These are phyloP conservation scores for Odontomyia ornata DNA, from an alignment of 2,888 invertebrate species.

Conservation along the genomic window DNA sequence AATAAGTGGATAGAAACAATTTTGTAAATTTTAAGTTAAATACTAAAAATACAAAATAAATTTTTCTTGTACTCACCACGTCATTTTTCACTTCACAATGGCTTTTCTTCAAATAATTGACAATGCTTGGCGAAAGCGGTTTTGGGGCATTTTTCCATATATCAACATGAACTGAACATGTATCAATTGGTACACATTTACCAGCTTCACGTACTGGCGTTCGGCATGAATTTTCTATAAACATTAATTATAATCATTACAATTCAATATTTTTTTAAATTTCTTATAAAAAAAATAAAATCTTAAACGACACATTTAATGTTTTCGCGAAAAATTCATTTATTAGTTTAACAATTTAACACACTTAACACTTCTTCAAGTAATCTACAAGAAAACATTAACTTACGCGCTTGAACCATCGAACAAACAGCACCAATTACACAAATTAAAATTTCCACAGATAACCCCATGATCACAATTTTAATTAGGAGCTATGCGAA, in stretches of 20 bases:
- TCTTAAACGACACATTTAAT: no score
- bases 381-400: background rate
- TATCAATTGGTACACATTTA: conserved; percentile 37
- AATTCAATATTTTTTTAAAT: background rate
- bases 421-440: background rate
- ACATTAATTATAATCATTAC: background rate
- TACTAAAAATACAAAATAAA: no score
- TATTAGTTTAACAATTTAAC: conserved; percentile 14
- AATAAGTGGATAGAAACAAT: background rate
- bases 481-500: background rate
- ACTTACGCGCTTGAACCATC: background rate
- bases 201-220: conserved; percentile 44
- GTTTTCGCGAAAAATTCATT: no score
- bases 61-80: conserved; percentile 36
- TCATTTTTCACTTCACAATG: conserved; percentile 28
- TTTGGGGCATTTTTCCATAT: conserved; percentile 11
- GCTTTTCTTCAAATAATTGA: conserved; percentile 36
- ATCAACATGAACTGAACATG: conserved; percentile 39
- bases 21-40: no score
- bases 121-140: conserved; percentile 31
- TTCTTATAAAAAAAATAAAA: no score
- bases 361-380: background rate
- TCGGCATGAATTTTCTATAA: conserved; percentile 34
- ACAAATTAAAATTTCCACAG: background rate
- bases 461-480: background rate